Conservation (phyloP, 2,888 invertebrate species). For the Epinotia demarniana region DNA sequence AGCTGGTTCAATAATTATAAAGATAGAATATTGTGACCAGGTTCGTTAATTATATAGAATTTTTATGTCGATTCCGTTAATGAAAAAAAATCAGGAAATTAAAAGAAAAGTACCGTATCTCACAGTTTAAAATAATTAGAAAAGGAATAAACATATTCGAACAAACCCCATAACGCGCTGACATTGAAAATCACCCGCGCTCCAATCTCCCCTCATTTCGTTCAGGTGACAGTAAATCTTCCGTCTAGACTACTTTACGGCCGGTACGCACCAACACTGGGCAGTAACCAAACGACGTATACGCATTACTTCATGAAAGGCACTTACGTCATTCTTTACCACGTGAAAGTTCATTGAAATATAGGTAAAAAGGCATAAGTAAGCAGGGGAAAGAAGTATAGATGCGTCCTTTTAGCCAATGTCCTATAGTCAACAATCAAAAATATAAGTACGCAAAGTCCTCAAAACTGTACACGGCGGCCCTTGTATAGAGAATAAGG, state of each 20-base stretch:
- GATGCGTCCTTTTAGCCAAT: neutral
- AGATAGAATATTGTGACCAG: no score
- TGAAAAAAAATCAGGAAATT: no score
- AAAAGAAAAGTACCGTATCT: no score
- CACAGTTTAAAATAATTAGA: neutral
- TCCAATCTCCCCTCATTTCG: conserved; percentile 48
- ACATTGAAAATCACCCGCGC: neutral
- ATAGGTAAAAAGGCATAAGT: neutral
- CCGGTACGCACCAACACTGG: conserved; percentile 68
- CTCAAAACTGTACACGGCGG: neutral
- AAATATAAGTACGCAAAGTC: neutral
- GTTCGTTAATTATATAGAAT: no score
- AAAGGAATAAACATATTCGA: neutral
- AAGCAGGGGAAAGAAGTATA: neutral
- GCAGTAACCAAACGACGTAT: neutral
- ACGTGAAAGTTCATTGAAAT: neutral
- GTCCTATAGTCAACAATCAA: neutral
- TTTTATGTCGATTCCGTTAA: no score
- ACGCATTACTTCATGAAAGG: neutral
- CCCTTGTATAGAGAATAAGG: neutral
- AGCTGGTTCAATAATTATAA: no score
- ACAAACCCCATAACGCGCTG: neutral
- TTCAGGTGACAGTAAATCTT: conserved; percentile 78
- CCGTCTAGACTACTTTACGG: conserved; percentile 78
- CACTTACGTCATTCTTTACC: neutral